Percentiles rank a stretch among this genome's conserved stretches.
These are phyloP conservation scores for Aurelia aurita DNA, from an alignment of 30 jellyfish, hydroid and myxozoan species.

Conservation along the genomic window DNA sequence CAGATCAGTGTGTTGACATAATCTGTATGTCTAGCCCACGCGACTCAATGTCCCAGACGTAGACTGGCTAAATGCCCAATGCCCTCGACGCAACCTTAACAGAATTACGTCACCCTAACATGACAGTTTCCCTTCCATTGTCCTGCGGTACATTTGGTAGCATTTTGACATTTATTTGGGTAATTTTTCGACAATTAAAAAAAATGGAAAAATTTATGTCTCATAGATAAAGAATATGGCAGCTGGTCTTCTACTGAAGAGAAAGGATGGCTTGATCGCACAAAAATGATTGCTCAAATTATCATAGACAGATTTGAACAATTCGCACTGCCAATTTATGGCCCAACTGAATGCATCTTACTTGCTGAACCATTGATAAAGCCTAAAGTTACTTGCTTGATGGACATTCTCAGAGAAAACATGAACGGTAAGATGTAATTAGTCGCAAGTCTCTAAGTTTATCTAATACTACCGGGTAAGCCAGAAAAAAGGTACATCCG, in stretches of 20 bases:
- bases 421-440: background rate
- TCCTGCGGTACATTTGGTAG: too few species aligned
- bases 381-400: slow-evolving; percentile 16
- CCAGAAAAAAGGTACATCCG: too few species aligned
- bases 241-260: background rate
- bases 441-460: too few species aligned
- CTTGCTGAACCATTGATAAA: slow-evolving; percentile 60
- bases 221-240: background rate
- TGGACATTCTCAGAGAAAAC: slow-evolving; percentile 42
- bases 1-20: too few species aligned
- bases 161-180: too few species aligned
- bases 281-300: background rate
- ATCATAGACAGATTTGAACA: slow-evolving; percentile 13
- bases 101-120: too few species aligned
- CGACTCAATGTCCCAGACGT: too few species aligned
- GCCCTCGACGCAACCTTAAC: too few species aligned
- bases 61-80: too few species aligned
- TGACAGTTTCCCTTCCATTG: too few species aligned
- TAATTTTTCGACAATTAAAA: background rate
- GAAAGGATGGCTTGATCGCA: background rate
- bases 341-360: slow-evolving; percentile 19
- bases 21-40: too few species aligned
- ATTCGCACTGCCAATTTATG: slow-evolving; percentile 22
- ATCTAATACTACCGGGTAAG: too few species aligned
- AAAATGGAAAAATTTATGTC: background rate